Evolutionary conservation across 1,140 invertebrate genomes (phyloP), one percentile per base, ranked within the genome.

Genomic region (Drusus annulatus): DNA sequence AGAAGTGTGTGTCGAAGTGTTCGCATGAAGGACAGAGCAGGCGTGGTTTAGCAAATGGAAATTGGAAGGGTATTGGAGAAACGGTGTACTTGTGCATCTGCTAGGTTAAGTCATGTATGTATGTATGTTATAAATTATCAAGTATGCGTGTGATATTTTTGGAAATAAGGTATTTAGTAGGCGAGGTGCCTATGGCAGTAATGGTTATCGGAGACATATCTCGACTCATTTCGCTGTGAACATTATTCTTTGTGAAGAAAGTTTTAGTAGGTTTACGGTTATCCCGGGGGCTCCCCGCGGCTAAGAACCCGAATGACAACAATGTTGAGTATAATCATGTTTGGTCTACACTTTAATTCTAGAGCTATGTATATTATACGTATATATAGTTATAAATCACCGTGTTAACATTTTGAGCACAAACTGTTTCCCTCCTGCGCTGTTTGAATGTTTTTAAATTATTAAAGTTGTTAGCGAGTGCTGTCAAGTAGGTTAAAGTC

Each of bases 61-160:
- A 28, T 68, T 13, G 16, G 56, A 62, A 74, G 78, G 56, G 78
- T 75, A 75, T 62, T 63, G 54, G 69, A 58, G 69, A 51, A 80
- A 50, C 54, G 31, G 62, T 25, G 62, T 25, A 25, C 62, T 6
- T n/a, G 62, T 31, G 25, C 21, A n/a, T 28, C 21, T 25, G 62
- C 13, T 56, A 56, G 54, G 19, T 56, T 56, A 56, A 56, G 54
- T 77, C 36, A 58, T 28, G 45, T 58, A 19, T 54, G 56, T 78
- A 76, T 75, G 69, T 81, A 45, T 78, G 78, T 78, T 68, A 28
- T 28, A 28, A 28, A 28, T 28, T 28, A 28, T 28, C 25, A 74
- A 74, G 76, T 81, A 81, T 65, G 76, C 80, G 80, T 81, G 80
- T 81, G 80, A 81, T 81, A 81, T 81, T 81, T 71, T 81, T 75